Percentiles rank a stretch among this genome's conserved stretches.
phyloP scores from a whole-genome alignment of 2,113 vertebrate species.

The Chaetodon trifascialis region DNA sequence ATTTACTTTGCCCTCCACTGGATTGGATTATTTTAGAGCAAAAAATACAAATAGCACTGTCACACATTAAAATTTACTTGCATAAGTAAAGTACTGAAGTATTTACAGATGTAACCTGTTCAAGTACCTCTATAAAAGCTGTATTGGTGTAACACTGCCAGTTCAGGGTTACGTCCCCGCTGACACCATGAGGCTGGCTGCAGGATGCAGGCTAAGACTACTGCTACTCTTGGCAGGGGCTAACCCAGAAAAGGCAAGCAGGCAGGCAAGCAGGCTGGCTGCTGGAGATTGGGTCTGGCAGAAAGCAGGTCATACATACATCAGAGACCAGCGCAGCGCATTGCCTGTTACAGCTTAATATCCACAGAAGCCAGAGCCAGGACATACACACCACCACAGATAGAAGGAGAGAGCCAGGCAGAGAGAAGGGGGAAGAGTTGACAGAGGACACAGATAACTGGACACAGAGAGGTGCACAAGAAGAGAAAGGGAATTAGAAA shows the following conservation, averaged over 20 bases:
- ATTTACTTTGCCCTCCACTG: slow-evolving; percentile 34
- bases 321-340: slow-evolving; percentile 73
- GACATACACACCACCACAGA: slow-evolving; percentile 62
- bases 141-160: slow-evolving; percentile 26
- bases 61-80: background rate
- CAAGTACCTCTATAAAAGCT: slow-evolving; percentile 44
- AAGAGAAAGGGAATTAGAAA: slow-evolving; percentile 33
- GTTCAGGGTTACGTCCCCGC: slow-evolving; percentile 35
- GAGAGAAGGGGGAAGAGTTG: slow-evolving; percentile 40
- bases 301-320: slow-evolving; percentile 84
- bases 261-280: slow-evolving; percentile 53
- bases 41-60: slow-evolving; percentile 20
- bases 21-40: slow-evolving; percentile 9
- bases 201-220: slow-evolving; percentile 56
- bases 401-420: slow-evolving; percentile 27
- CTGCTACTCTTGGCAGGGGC: slow-evolving; percentile 66
- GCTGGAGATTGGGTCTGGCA: slow-evolving; percentile 72
- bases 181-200: slow-evolving; percentile 46
- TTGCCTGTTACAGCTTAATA: slow-evolving; percentile 75
- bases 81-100: background rate
- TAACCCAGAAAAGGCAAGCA: slow-evolving; percentile 76
- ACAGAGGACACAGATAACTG: slow-evolving; percentile 27
- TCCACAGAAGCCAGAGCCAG: slow-evolving; percentile 67
- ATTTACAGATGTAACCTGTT: slow-evolving; percentile 41
- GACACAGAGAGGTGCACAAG: slow-evolving; percentile 24